phyloP scores from a whole-genome alignment of 2,888 invertebrate genomes.

The Melanotus villosus region DNA sequence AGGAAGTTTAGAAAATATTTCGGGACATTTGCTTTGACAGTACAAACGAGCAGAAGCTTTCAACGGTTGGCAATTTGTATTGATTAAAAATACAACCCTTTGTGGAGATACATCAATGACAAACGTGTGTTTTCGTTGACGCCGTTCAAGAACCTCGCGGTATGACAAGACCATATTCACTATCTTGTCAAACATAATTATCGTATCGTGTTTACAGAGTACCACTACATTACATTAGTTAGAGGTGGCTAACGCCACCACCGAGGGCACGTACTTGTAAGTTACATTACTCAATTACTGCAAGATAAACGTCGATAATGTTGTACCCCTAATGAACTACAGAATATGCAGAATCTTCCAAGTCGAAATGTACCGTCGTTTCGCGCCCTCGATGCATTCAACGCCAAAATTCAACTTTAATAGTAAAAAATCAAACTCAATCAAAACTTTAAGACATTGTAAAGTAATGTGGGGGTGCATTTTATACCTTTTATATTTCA shows the following conservation, averaged over 20 bases:
- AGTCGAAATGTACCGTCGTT: not conserved
- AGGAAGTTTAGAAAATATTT: slow-evolving; percentile 6
- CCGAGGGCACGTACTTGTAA: not conserved
- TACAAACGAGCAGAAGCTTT: slow-evolving; percentile 28
- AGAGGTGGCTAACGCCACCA: slow-evolving; percentile 3
- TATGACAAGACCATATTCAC: slow-evolving; percentile 51
- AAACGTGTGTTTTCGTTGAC: slow-evolving; percentile 12
- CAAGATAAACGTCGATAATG: slow-evolving; percentile 34
- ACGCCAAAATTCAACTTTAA: slow-evolving; percentile 45
- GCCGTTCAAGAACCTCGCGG: slow-evolving; percentile 1
- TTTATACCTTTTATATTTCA: slow-evolving; percentile 27
- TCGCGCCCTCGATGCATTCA: slow-evolving; percentile 17
- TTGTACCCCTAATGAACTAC: slow-evolving; percentile 29
- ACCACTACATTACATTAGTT: slow-evolving; percentile 1
- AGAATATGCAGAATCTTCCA: slow-evolving; percentile 2
- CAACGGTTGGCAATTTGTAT: slow-evolving; percentile 8
- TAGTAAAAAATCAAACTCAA: slow-evolving; percentile 44
- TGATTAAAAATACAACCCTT: slow-evolving; percentile 30
- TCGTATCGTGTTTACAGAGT: slow-evolving; percentile 10
- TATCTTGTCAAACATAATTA: slow-evolving; percentile 48
- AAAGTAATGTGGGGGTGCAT: slow-evolving; percentile 29
- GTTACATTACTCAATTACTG: slow-evolving; percentile 30
- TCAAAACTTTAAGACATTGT: slow-evolving; percentile 39
- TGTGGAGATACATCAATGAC: slow-evolving; percentile 22
- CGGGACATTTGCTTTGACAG: slow-evolving; percentile 14